phyloP scores from a whole-genome alignment of 2,888 invertebrate genomes.

The Syrphus vitripennis region DNA sequence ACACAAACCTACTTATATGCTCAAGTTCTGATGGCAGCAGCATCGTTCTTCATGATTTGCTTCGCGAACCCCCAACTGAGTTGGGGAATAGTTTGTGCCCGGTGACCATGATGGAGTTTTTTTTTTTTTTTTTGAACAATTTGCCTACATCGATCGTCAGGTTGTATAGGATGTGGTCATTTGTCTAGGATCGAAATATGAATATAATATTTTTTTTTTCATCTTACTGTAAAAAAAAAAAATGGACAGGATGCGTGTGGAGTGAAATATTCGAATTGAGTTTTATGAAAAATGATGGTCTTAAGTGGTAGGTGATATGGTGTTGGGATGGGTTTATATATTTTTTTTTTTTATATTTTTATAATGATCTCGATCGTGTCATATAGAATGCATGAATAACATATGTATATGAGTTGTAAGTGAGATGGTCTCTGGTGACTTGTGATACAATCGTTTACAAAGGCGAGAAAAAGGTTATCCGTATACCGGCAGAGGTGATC shows the following conservation, averaged over 20 bases:
- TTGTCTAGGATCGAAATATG: conserved; percentile 56
- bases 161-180: conserved; percentile 52
- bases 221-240: not conserved
- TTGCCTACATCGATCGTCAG: conserved; percentile 49
- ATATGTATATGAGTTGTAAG: not conserved
- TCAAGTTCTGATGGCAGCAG: conserved; percentile 15
- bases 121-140: conserved; percentile 20
- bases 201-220: not conserved
- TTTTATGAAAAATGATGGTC: conserved; percentile 35
- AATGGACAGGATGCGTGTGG: conserved; percentile 53
- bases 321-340: conserved; percentile 30
- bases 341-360: not conserved
- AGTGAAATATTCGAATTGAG: conserved; percentile 59
- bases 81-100: not conserved
- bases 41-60: not conserved
- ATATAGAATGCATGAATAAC: not conserved
- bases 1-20: not conserved
- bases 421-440: conserved; percentile 7
- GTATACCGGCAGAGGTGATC: not conserved
- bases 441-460: conserved; percentile 31
- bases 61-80: conserved; percentile 52
- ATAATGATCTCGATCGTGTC: conserved; percentile 28
- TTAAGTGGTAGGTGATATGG: conserved; percentile 9
- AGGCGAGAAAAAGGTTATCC: conserved; percentile 38
- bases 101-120: conserved; percentile 32